Evolutionary conservation across 64 coral and sea anemone genomes (phyloP), one percentile per base, ranked within the genome.

Genomic region (Stichodactyla helianthus): DNA sequence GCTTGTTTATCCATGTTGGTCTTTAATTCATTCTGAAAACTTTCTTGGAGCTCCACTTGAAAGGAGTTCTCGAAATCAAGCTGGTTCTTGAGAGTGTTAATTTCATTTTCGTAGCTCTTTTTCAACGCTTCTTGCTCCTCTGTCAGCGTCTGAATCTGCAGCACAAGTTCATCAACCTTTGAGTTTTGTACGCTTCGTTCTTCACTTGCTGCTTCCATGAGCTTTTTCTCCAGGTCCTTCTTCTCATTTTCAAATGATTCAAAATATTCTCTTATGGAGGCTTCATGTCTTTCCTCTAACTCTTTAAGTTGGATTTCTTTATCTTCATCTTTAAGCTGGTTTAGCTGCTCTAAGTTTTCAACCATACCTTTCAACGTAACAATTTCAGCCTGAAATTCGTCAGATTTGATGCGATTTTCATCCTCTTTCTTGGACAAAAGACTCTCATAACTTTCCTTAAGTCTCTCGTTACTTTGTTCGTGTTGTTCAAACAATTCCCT

Each of bases 291-390:
- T 26, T 81, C 88, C 77, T 54, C 80, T 59, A 87, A 84, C 22
- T 97, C 94, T 83, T 83, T 93, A 76, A 93, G 63, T 11, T 83
- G 79, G 18, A 86, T 84, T 58, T 92, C 94, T 18, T 88, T 87
- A 82, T 97, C 94, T 68, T 97, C 94, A 79, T 97, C 94, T 82
- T 97, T 97, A 0, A 97, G 71, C 79, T 97, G 94, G 53, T 85
- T 93, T 25, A 97, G 86, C 62, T 97, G 94, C 19, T 97, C 94
- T 31, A 97, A 91, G 68, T 90, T 97, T 53, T 92, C 94, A 16
- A 97, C 94, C 94, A 97, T 97, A 4, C 91, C 94, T 93, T 97
- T 97, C 79, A 97, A 82, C 19, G 94, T 90, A 74, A 86, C 94
- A 63, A 93, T 87, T 56, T 97, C 91, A n/a, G 91, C 86, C 79